Evolutionary conservation across 2,888 invertebrate species (phyloP).

Genomic region (Flabesymbios commensalis): DNA sequence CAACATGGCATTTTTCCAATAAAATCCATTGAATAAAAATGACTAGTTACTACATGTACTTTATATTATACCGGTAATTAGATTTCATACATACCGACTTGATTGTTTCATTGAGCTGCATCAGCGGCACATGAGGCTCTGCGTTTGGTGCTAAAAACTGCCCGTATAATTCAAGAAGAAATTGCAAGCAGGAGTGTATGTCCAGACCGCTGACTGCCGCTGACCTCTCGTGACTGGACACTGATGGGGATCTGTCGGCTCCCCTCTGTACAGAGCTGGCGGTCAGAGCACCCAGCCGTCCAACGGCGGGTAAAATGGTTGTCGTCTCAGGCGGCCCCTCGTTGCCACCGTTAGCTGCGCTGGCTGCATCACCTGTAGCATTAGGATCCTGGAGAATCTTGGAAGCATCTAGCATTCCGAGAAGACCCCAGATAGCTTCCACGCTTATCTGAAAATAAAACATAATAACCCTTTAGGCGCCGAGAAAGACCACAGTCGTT

Average conservation of each 20-base stretch:
- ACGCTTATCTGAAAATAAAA: slow-evolving; percentile 47
- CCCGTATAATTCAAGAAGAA: slow-evolving; percentile 86
- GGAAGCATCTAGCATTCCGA: slow-evolving; percentile 52
- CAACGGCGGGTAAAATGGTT: not conserved
- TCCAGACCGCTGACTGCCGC: slow-evolving; percentile 67
- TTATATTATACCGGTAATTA: too few species aligned
- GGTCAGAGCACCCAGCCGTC: too few species aligned
- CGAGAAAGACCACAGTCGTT: not conserved
- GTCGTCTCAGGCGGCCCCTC: slow-evolving; percentile 42
- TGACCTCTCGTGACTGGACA: not conserved
- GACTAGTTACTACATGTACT: too few species aligned
- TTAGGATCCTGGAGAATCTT: too few species aligned
- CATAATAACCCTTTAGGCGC: not conserved
- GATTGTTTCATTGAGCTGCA: slow-evolving; percentile 60
- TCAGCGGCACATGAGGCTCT: slow-evolving; percentile 54
- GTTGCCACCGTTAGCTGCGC: slow-evolving; percentile 31
- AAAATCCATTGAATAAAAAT: too few species aligned
- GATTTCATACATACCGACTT: slow-evolving; percentile 65
- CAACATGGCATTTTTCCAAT: too few species aligned
- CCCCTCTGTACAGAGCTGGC: too few species aligned
- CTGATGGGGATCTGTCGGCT: not conserved
- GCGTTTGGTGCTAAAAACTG: slow-evolving; percentile 70
- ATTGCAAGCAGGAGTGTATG: slow-evolving; percentile 88
- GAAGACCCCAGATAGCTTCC: slow-evolving; percentile 57
- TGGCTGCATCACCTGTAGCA: slow-evolving; percentile 4